Conservation (phyloP, 2,888 invertebrate species). For the Koerneria pararmatus region DNA sequence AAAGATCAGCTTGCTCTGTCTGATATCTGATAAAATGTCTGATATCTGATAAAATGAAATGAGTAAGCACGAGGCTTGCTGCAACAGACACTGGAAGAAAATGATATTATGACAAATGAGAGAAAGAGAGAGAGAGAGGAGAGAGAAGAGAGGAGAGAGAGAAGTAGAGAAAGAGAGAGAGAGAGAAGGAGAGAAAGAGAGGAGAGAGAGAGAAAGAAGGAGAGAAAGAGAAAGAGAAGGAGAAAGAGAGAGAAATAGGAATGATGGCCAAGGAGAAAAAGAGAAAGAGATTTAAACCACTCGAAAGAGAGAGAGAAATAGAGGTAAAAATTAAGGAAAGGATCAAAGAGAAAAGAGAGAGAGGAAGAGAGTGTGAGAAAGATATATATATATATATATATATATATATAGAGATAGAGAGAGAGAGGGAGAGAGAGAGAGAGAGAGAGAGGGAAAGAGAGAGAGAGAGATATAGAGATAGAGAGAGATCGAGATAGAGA, state of each 20-base stretch:
- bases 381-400: background rate
- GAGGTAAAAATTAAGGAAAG: background rate
- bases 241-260: constrained; percentile 1
- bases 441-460: background rate
- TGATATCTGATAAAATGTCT: no score
- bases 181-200: background rate
- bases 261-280: background rate
- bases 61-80: no score
- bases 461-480: no score
- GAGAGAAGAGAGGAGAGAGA: background rate
- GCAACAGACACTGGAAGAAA: background rate
- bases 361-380: constrained; percentile 7
- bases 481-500: no score
- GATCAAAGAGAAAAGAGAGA: background rate
- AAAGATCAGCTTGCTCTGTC: no score
- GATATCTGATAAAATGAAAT: no score
- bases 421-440: constrained; percentile 7
- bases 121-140: background rate
- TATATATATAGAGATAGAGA: background rate
- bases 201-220: background rate
- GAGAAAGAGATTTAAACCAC: background rate
- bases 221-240: background rate
- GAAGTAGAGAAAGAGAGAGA: background rate
- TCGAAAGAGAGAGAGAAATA: constrained; percentile 3
- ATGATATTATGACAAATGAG: background rate